phyloP scores from a whole-genome alignment of 2,797 vertebrate species.

The Takifugu rubripes region DNA sequence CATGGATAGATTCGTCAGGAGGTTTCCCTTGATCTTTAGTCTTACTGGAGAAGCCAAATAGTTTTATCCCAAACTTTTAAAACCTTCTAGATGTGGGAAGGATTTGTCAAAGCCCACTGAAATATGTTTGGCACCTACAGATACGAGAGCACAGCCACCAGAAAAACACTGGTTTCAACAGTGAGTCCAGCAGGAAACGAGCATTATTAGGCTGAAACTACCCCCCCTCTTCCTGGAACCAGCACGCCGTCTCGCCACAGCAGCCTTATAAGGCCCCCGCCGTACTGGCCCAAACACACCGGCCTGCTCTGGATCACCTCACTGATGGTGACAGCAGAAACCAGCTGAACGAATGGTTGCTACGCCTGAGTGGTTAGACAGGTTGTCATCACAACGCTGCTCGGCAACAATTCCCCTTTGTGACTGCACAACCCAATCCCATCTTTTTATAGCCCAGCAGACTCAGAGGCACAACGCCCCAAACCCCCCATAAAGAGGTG shows the following conservation, averaged over 20 bases:
- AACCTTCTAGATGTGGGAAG: not conserved
- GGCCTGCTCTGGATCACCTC: not conserved
- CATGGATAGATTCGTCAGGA: conserved; percentile 3
- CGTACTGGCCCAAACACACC: not conserved
- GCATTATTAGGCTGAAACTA: not conserved
- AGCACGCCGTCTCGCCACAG: not conserved
- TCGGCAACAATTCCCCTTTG: conserved; percentile 30
- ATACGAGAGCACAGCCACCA: not conserved
- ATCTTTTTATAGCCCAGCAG: conserved; percentile 22
- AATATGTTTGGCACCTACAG: too few relatives aligned
- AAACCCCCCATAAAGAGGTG: conserved; percentile 13
- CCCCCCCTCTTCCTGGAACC: conserved; percentile 8
- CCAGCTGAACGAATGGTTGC: not conserved
- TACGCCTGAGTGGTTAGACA: conserved; percentile 1
- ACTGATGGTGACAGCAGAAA: conserved; percentile 19
- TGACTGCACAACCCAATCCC: conserved; percentile 26
- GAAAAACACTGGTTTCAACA: not conserved
- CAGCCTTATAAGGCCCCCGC: conserved; percentile 21
- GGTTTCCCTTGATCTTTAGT: conserved; percentile 6
- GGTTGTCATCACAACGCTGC: conserved; percentile 1
- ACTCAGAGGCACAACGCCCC: not conserved
- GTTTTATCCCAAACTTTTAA: not conserved
- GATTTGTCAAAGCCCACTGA: too few relatives aligned
- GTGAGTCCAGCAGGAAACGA: not conserved
- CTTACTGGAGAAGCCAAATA: not conserved